Percentiles rank a stretch among this genome's conserved stretches.
These are phyloP conservation scores for Heteropelma amictum DNA, from an alignment of 2,888 invertebrate genomes.

Conservation along the genomic window DNA sequence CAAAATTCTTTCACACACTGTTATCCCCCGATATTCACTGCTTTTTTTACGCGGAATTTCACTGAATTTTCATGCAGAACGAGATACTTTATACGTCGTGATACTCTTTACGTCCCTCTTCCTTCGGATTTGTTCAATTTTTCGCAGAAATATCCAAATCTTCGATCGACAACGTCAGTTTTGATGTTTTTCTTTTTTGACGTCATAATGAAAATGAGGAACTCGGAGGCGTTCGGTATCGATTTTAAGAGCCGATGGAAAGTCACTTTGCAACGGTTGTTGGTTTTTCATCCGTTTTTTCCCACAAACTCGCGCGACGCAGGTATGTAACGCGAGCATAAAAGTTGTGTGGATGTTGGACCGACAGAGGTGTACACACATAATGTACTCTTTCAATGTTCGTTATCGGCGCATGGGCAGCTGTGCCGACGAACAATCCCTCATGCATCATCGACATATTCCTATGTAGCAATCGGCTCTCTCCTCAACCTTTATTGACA, in stretches of 20 bases:
- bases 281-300: background rate
- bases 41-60: background rate
- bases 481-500: background rate
- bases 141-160: too few relatives aligned
- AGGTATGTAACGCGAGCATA: background rate
- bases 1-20: background rate
- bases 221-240: background rate
- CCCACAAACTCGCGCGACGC: background rate
- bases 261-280: background rate
- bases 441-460: slow-evolving; percentile 8
- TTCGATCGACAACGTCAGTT: too few relatives aligned
- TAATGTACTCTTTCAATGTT: slow-evolving; percentile 41
- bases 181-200: too few relatives aligned
- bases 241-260: background rate
- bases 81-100: too few relatives aligned
- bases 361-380: slow-evolving; percentile 10
- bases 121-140: too few relatives aligned
- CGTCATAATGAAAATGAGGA: too few relatives aligned
- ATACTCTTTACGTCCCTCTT: too few relatives aligned
- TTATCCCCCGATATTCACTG: too few relatives aligned
- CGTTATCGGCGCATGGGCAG: slow-evolving; percentile 9
- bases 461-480: too few relatives aligned
- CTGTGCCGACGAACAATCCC: slow-evolving; percentile 16
- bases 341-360: too few relatives aligned
- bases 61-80: too few relatives aligned